These are phyloP conservation scores for Campylomormyrus numenius DNA, from an alignment of 2,113 vertebrate genomes.

Conservation along the genomic window DNA sequence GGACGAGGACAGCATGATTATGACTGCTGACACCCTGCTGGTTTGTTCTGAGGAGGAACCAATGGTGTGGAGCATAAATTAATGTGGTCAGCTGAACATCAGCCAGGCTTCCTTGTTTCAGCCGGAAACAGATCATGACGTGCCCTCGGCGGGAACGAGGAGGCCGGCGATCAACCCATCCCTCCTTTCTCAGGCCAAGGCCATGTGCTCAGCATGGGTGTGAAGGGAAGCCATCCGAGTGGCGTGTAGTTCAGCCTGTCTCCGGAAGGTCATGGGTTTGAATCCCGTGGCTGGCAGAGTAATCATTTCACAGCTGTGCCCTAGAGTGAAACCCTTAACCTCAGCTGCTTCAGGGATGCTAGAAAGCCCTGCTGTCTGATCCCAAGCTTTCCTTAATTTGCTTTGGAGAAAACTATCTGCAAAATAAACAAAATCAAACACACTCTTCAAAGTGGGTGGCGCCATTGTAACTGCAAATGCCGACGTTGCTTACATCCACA, in stretches of 20 bases:
- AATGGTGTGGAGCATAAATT: neutral
- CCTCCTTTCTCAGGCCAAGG: neutral
- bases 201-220: neutral
- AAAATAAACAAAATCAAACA: neutral
- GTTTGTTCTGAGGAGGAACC: neutral
- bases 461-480: neutral
- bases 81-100: conserved; percentile 1
- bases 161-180: neutral
- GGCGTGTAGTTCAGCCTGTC: neutral
- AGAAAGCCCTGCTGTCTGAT: neutral
- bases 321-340: neutral
- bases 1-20: neutral
- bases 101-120: neutral
- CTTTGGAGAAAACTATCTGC: neutral
- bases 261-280: neutral
- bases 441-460: neutral
- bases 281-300: neutral
- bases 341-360: neutral
- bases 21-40: neutral
- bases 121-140: neutral
- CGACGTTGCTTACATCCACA: neutral
- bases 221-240: neutral
- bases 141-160: neutral
- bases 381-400: neutral
- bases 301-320: neutral